These are phyloP conservation scores for Acrobasis suavella DNA, from an alignment of 2,888 invertebrate genomes.

Conservation along the genomic window DNA sequence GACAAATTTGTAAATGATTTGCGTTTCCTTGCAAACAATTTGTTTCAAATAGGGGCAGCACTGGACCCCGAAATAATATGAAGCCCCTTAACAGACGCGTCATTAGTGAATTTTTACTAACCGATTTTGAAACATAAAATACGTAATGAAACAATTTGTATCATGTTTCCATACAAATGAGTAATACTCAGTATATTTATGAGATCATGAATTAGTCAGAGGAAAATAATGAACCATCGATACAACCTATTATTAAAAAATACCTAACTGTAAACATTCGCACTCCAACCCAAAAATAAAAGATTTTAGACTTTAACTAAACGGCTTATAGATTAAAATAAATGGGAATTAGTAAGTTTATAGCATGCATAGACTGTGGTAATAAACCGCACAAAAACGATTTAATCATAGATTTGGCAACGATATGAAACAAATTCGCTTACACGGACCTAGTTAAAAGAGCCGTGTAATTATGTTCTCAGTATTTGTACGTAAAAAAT, in stretches of 20 bases:
- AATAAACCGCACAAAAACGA: slow-evolving; percentile 53
- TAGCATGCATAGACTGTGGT: slow-evolving; percentile 13
- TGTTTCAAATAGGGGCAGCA: no score
- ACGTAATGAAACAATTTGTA: no score
- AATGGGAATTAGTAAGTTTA: neutral
- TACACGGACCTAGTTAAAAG: slow-evolving; percentile 37
- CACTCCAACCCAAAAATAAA: neutral
- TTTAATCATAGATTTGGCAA: slow-evolving; percentile 57
- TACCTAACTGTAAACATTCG: slow-evolving; percentile 1
- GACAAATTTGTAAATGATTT: no score
- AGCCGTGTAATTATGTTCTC: slow-evolving; percentile 42
- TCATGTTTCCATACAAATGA: neutral
- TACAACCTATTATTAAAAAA: neutral
- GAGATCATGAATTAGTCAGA: neutral
- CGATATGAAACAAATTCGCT: slow-evolving; percentile 38
- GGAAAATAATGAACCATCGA: neutral
- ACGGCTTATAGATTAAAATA: neutral
- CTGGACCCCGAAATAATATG: no score
- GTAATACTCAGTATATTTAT: neutral
- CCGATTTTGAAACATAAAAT: no score
- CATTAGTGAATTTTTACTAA: no score
- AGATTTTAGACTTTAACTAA: slow-evolving; percentile 1
- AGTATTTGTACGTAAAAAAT: slow-evolving; percentile 36
- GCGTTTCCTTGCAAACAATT: no score
- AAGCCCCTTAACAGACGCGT: no score